Conservation (phyloP, 2,888 invertebrate genomes). For the Lasiommata megera region DNA sequence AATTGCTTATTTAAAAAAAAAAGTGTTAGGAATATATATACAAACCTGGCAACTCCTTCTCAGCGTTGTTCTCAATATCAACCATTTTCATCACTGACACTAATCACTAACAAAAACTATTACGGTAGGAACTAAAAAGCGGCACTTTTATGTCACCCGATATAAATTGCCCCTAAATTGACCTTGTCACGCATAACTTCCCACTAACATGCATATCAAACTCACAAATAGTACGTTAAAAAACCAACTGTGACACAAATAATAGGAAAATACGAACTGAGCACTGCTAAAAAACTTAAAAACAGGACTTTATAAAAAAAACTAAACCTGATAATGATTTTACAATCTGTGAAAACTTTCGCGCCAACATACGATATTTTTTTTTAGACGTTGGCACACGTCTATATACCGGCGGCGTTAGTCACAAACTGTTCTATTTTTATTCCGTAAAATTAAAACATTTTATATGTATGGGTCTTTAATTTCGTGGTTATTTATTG, state of each 20-base stretch:
- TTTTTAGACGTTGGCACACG: conserved; percentile 46
- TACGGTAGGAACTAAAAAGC: not conserved
- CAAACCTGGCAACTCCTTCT: conserved; percentile 39
- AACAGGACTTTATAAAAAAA: conserved; percentile 28
- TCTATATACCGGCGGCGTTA: conserved; percentile 50
- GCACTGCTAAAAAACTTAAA: no score
- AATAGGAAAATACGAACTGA: not conserved
- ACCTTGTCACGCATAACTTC: conserved; percentile 47
- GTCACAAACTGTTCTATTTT: conserved; percentile 72
- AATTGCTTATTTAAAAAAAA: no score
- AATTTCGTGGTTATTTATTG: conserved; percentile 39
- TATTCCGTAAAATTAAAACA: conserved; percentile 52
- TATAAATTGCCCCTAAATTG: conserved; percentile 45
- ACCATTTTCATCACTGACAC: conserved; percentile 40
- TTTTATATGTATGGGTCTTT: conserved; percentile 48
- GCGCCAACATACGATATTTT: conserved; percentile 46
- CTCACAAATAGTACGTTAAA: conserved; percentile 18
- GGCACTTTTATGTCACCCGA: conserved; percentile 36
- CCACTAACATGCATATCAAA: conserved; percentile 38
- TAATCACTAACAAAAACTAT: conserved; percentile 25
- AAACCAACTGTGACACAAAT: conserved; percentile 12
- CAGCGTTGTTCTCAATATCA: conserved; percentile 40
- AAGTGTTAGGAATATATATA: no score
- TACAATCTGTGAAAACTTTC: conserved; percentile 40
- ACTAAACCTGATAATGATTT: conserved; percentile 20